These are phyloP conservation scores for Stegodyphus dumicola DNA, from an alignment of 1,140 invertebrate genomes.

Conservation along the genomic window DNA sequence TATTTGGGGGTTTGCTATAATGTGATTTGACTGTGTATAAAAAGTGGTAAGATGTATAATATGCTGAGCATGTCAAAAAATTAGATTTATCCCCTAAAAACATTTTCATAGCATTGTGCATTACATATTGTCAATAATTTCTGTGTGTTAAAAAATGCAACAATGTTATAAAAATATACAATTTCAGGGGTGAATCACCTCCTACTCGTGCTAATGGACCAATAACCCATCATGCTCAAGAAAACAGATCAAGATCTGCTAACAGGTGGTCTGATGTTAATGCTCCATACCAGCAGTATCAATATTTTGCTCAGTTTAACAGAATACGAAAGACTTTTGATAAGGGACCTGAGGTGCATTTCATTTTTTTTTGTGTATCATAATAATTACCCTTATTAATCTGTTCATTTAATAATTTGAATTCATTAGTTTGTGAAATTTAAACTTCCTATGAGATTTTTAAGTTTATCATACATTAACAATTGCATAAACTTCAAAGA, in stretches of 20 bases:
- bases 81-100: too few species aligned
- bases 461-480: too few species aligned
- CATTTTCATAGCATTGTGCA: too few species aligned
- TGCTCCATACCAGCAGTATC: constrained; percentile 52
- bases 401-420: background rate
- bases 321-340: constrained; percentile 58
- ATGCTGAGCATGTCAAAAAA: too few species aligned
- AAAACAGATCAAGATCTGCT: background rate
- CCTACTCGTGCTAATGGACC: constrained; percentile 64
- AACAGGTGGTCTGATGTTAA: constrained; percentile 26
- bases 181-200: constrained; percentile 67
- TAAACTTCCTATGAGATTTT: too few species aligned
- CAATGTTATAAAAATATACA: background rate
- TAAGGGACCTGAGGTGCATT: constrained; percentile 44
- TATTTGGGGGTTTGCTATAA: too few species aligned
- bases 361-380: background rate
- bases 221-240: background rate
- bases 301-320: constrained; percentile 61
- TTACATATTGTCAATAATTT: too few species aligned
- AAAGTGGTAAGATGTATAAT: too few species aligned
- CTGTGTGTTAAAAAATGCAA: too few species aligned
- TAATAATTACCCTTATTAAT: background rate
- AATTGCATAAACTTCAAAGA: too few species aligned
- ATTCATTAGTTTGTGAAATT: too few species aligned
- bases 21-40: too few species aligned